Evolutionary conservation across 1,140 invertebrate species (phyloP), one percentile per base, ranked within the genome.

Genomic region (Orius laevigatus): DNA sequence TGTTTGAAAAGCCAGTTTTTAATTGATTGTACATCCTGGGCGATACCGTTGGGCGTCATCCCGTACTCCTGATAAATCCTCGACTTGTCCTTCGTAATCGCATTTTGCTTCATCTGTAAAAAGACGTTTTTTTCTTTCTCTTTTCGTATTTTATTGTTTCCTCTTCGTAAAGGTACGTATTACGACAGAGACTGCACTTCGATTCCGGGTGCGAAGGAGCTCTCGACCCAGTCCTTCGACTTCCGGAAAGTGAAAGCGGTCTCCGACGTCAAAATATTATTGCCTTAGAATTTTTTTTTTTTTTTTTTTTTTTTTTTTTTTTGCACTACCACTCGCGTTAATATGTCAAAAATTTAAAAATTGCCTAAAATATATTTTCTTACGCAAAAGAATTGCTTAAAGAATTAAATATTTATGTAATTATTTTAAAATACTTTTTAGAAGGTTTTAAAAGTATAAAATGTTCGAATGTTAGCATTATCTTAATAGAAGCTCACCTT

Each of bases 1-100:
- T 59, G 58, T 18, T 56, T 55, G 9, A 50, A 9, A 10, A 59
- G 56, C 58, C 58, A 59, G 5, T 51, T 49, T 42, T 55, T 58
- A 33, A 59, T 50, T 3, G 41, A n/a, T 5, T 44, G 15, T 2
- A 59, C 53, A 31, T 58, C 57, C n/a, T 36, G 15, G 12, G 35
- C 41, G 0, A 56, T 44, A 8, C 51, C 40, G 1, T 51, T 14
- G 14, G 40, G 35, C 10, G 53, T 56, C 53, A 56, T 56, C 1
- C 49, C 48, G 42, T 44, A 52, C 48, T 57, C 50, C 20, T 51
- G 47, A 52, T 55, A 57, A 5, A 57, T 48, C 32, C 18, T 36
- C 31, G 46, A 15, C 38, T 50, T 50, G 10, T 33, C 35, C 6
- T 25, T 25, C 3, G 25, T 25, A 25, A 25, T 25, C 36, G 3